Base-by-base conservation (phyloP, 2,888 invertebrate species). In the Lymantria dispar region DNA sequence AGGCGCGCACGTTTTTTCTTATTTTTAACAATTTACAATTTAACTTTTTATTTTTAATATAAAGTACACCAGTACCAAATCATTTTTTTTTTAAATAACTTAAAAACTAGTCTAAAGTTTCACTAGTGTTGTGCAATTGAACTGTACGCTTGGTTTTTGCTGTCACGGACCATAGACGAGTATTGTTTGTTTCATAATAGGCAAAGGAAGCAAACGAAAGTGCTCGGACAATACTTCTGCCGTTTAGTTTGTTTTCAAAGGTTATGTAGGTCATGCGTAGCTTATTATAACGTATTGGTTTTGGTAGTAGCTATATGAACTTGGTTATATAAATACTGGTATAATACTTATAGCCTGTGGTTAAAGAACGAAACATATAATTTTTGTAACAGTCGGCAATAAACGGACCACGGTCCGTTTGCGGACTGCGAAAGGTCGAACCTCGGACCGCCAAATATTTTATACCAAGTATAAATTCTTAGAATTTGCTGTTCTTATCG, bases 171-270 rank as follows among this genome's bases (percentile, higher is more conserved):
- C 33, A 44, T 46, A 53, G 41, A 12, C 47, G 11, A 42, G 48
- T 45, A 58, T 69, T 69, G 67, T 66, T 68, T 43, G 48, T 50
- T 58, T 60, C 60, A 60, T 64, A 70, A 68, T 62, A 48, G 60
- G 54, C 30, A 47, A 49, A 59, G 55, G 56, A 58, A 64, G 55
- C 54, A 52, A 54, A 64, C 53, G 60, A 62, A 66, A 61, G 56
- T 48, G 45, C 48, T 47, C 48, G 51, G 42, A 68, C 66, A 58
- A 61, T 56, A 53, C 41, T 22, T 42, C 15, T 45, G 12, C 29
- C 7, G 50, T 43, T 30, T 22, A 5, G 31, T 43, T 43, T 39
- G 14, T 39, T 45, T 46, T 40, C 36, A 45, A 40, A 29, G 37
- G 33, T 43, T 30, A 51, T 47, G 15, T 47, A 11, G 37, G 47